Evolutionary conservation across 2,113 vertebrate species (phyloP).

Genomic region (Halcyon senegalensis): DNA sequence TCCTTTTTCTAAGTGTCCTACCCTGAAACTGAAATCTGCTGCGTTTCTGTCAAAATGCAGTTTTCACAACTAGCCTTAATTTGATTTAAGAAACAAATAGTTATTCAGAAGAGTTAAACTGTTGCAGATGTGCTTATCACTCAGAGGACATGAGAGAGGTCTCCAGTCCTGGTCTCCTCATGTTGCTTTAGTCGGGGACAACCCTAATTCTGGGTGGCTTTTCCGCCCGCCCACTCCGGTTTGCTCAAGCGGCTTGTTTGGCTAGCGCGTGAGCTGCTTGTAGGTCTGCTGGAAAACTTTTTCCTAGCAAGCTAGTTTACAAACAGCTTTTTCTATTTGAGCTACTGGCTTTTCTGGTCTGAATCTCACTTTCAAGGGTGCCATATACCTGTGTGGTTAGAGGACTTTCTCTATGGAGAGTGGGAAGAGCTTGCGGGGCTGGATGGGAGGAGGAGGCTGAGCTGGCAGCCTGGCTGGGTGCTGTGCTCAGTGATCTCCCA

Average conservation of each 20-base stretch:
- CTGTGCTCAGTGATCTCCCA: background rate
- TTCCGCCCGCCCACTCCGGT: background rate
- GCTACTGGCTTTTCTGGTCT: background rate
- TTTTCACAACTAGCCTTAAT: background rate
- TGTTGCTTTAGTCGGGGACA: background rate
- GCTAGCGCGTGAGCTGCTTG: background rate
- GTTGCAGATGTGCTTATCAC: slow-evolving; percentile 7
- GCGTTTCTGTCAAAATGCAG: background rate
- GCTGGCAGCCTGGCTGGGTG: background rate
- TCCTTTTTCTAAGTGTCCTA: background rate
- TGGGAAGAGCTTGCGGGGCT: background rate
- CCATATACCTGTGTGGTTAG: background rate
- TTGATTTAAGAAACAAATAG: background rate
- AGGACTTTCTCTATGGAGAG: background rate
- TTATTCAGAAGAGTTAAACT: background rate
- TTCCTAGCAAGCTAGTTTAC: background rate
- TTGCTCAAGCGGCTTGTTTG: background rate
- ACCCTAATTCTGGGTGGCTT: background rate
- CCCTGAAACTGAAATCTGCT: background rate
- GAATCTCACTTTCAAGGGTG: background rate
- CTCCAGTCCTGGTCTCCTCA: background rate
- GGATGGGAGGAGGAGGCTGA: background rate
- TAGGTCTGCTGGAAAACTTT: background rate
- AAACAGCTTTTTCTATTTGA: background rate
- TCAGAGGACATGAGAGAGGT: background rate